These are phyloP conservation scores for Aphyosemion australe DNA, from an alignment of 2,113 vertebrate genomes.

Conservation along the genomic window DNA sequence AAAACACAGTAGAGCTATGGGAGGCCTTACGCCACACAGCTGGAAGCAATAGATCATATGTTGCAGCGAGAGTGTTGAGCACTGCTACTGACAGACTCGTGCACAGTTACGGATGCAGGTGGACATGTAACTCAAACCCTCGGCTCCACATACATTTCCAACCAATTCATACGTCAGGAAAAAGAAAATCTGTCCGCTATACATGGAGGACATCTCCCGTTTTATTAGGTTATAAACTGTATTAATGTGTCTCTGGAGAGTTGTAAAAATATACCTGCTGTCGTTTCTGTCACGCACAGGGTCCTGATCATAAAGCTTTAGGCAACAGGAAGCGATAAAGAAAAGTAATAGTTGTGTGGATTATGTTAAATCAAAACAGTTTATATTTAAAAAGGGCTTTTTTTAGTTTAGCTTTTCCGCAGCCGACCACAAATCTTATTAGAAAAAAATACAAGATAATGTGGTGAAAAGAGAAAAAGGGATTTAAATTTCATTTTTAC, in stretches of 20 bases:
- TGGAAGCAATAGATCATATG: constrained; percentile 55
- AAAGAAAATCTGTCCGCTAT: constrained; percentile 9
- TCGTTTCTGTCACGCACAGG: constrained; percentile 32
- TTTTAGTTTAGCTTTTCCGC: background rate
- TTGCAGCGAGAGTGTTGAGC: constrained; percentile 48
- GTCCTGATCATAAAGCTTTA: constrained; percentile 2
- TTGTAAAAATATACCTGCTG: constrained; percentile 17
- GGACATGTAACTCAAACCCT: constrained; percentile 15
- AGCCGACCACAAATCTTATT: background rate
- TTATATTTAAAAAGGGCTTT: background rate
- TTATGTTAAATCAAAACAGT: constrained; percentile 14
- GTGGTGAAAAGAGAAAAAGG: background rate
- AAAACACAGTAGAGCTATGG: background rate
- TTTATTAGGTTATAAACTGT: constrained; percentile 47
- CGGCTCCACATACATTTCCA: constrained; percentile 26
- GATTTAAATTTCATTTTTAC: background rate
- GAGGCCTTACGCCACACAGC: constrained; percentile 43
- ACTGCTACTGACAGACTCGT: constrained; percentile 51
- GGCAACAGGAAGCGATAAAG: constrained; percentile 27
- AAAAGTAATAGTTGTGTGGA: constrained; percentile 19
- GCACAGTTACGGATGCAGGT: constrained; percentile 28
- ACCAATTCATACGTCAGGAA: constrained; percentile 19
- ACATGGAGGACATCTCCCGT: constrained; percentile 16
- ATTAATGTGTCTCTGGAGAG: constrained; percentile 24
- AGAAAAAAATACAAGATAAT: background rate